Evolutionary conservation across 2,888 invertebrate species (phyloP).

Genomic region (Strigamia maritima): DNA sequence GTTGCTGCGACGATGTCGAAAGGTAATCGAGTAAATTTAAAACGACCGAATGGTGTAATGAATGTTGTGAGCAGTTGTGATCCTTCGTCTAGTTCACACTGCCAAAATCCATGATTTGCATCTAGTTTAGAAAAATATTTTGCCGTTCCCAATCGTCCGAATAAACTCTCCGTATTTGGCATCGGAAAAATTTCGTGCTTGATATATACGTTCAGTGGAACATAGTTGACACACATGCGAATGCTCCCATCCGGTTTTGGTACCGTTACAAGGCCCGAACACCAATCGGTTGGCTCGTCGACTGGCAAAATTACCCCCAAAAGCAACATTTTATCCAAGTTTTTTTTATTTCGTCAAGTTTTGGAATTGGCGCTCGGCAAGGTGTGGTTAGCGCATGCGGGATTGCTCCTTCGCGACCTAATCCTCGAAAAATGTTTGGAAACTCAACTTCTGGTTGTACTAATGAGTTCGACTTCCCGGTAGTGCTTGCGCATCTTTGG

Average conservation of each 20-base stretch:
- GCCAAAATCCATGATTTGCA: slow-evolving; percentile 38
- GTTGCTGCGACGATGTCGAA: slow-evolving; percentile 6
- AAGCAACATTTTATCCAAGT: slow-evolving; percentile 47
- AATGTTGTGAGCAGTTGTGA: slow-evolving; percentile 35
- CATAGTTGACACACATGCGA: neutral
- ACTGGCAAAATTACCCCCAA: slow-evolving; percentile 47
- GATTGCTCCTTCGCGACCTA: slow-evolving; percentile 42
- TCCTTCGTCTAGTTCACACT: slow-evolving; percentile 21
- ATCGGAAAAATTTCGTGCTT: slow-evolving; percentile 42
- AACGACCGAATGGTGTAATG: neutral
- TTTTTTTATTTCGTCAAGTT: slow-evolving; percentile 47
- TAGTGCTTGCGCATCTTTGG: neutral
- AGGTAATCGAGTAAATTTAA: neutral
- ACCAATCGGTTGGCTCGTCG: slow-evolving; percentile 41
- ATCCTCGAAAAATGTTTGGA: neutral
- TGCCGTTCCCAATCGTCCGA: slow-evolving; percentile 33
- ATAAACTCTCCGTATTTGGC: slow-evolving; percentile 15
- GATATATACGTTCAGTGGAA: neutral
- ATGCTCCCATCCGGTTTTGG: no score
- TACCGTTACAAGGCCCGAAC: no score
- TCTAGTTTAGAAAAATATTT: slow-evolving; percentile 34
- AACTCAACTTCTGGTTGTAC: neutral
- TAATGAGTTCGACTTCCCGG: neutral
- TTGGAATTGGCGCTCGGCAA: slow-evolving; percentile 48
- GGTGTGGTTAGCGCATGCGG: slow-evolving; percentile 47